phyloP scores from a whole-genome alignment of 2,888 invertebrate species.

The Rhopalosiphum nymphaeae region DNA sequence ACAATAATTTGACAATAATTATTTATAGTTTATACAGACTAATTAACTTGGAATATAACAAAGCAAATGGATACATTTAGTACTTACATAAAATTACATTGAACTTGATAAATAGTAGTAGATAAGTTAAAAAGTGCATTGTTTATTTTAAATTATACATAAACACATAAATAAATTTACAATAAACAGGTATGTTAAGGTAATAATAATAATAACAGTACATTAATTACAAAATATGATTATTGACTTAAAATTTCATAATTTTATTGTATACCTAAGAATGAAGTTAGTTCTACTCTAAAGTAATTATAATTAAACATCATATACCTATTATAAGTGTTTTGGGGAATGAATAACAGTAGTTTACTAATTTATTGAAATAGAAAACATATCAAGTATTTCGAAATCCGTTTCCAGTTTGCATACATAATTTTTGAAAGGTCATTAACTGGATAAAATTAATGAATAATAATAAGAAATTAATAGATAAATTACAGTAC shows the following conservation, averaged over 20 bases:
- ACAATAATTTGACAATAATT: background rate
- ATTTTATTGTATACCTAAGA: background rate
- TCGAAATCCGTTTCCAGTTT: background rate
- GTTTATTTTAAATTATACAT: background rate
- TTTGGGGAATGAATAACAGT: background rate
- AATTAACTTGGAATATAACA: background rate
- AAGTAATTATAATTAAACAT: background rate
- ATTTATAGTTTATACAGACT: background rate
- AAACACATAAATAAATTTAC: background rate
- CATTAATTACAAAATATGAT: background rate
- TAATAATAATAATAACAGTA: too few species aligned
- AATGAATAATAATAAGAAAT: background rate
- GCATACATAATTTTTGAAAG: background rate
- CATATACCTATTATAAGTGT: background rate
- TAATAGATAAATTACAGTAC: background rate
- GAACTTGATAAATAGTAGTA: background rate
- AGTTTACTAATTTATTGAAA: background rate
- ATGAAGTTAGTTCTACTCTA: background rate
- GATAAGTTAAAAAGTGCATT: background rate
- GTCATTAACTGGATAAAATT: background rate
- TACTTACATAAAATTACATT: background rate
- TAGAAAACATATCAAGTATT: background rate
- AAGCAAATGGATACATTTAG: background rate
- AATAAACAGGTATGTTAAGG: background rate
- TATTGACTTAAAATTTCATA: background rate